Evolutionary conservation across 92 coral and sea anemone species (phyloP).

Genomic region (Anthopleura xanthogrammica): DNA sequence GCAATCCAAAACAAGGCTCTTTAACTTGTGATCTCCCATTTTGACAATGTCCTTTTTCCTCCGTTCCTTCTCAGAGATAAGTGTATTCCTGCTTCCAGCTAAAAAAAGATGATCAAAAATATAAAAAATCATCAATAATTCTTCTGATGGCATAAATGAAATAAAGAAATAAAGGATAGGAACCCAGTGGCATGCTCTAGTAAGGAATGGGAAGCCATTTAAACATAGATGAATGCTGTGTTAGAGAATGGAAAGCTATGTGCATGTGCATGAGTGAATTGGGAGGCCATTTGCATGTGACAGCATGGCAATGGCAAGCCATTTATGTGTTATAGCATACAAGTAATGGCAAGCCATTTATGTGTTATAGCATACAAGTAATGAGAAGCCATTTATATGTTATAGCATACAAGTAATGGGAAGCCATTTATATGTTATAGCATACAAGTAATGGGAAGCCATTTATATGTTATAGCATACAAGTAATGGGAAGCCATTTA

Average conservation of each 20-base stretch:
- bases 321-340: too few species aligned
- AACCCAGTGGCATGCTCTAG: neutral
- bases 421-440: too few species aligned
- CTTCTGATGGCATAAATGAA: slow-evolving; percentile 15
- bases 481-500: too few species aligned
- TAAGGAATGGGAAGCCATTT: neutral
- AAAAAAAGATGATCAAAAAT: neutral
- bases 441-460: too few species aligned
- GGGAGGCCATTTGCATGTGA: neutral
- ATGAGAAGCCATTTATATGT: too few species aligned
- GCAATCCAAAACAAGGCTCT: slow-evolving; percentile 57
- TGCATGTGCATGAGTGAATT: neutral
- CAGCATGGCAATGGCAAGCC: too few species aligned
- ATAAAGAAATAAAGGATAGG: neutral
- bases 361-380: too few species aligned
- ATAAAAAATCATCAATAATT: neutral
- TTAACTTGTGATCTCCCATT: slow-evolving; percentile 58
- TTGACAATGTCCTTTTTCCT: slow-evolving; percentile 61
- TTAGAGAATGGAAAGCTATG: neutral
- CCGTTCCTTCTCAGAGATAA: slow-evolving; percentile 54
- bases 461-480: too few species aligned
- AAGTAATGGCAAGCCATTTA: too few species aligned
- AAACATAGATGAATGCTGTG: neutral
- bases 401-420: too few species aligned
- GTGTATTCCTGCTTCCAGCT: slow-evolving; percentile 26